phyloP scores from a whole-genome alignment of 30 jellyfish, hydroid and myxozoan genomes.

The Aurelia aurita region DNA sequence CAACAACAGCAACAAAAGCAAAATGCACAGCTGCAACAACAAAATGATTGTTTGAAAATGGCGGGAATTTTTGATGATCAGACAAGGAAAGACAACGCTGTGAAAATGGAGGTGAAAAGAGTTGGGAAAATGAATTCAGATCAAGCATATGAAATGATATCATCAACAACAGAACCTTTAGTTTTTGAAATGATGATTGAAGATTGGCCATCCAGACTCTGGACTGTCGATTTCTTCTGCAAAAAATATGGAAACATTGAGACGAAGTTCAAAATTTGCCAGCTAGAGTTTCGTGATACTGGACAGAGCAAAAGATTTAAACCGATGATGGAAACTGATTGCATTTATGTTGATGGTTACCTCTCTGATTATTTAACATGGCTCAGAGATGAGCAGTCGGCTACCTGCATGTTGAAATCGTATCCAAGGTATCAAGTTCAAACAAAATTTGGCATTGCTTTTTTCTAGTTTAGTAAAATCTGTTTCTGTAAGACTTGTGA shows the following conservation, averaged over 20 bases:
- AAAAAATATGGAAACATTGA: conserved; percentile 32
- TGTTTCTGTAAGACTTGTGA: neutral
- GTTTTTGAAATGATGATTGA: conserved; percentile 66
- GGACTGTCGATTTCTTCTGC: conserved; percentile 62
- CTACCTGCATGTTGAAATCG: neutral
- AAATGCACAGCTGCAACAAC: too few relatives aligned
- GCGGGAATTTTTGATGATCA: too few relatives aligned
- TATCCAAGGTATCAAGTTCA: too few relatives aligned
- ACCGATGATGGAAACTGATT: conserved; percentile 37
- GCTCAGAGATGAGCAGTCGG: conserved; percentile 17
- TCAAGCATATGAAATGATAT: conserved; percentile 28
- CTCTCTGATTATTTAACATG: conserved; percentile 11
- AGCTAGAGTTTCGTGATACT: neutral
- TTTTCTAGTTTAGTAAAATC: neutral
- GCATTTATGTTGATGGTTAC: conserved; percentile 10
- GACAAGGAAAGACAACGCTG: too few relatives aligned
- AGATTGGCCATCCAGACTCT: conserved; percentile 76
- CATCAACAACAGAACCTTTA: conserved; percentile 30
- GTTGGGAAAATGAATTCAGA: neutral
- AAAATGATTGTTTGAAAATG: too few relatives aligned
- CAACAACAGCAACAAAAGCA: too few relatives aligned
- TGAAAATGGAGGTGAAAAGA: neutral
- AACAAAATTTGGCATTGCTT: too few relatives aligned
- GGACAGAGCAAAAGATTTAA: neutral
- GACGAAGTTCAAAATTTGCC: conserved; percentile 66